phyloP scores from a whole-genome alignment of 2,797 vertebrate genomes.

The Leontocebus nigricollis region DNA sequence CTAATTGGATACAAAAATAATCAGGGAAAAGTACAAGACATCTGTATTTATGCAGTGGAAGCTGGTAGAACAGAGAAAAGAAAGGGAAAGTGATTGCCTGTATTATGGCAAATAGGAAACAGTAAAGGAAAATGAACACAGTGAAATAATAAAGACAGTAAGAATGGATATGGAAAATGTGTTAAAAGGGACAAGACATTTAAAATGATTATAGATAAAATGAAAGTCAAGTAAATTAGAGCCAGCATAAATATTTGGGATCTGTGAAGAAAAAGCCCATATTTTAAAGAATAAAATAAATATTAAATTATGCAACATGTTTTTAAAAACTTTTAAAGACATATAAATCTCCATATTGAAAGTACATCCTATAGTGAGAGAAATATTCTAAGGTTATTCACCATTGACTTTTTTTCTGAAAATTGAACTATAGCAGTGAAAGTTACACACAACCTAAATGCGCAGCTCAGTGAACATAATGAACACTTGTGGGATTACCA shows the following conservation, averaged over 20 bases:
- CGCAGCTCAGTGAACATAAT: background rate
- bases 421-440: background rate
- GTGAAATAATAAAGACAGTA: background rate
- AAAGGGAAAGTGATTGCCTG: background rate
- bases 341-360: background rate
- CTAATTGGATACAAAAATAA: background rate
- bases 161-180: background rate
- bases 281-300: background rate
- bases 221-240: background rate
- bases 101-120: background rate
- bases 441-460: background rate
- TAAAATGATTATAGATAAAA: background rate
- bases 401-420: background rate
- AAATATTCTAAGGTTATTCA: background rate
- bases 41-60: background rate
- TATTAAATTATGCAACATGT: background rate
- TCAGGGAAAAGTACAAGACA: background rate
- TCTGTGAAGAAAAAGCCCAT: background rate
- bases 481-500: too few species aligned
- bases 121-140: background rate
- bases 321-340: background rate
- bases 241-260: background rate
- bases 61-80: background rate
- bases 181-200: background rate
- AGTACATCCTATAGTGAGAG: background rate